Percentiles rank a stretch among this genome's conserved stretches.
These are phyloP conservation scores for Mustelus asterias DNA, from an alignment of 2,113 vertebrate species.

Conservation along the genomic window DNA sequence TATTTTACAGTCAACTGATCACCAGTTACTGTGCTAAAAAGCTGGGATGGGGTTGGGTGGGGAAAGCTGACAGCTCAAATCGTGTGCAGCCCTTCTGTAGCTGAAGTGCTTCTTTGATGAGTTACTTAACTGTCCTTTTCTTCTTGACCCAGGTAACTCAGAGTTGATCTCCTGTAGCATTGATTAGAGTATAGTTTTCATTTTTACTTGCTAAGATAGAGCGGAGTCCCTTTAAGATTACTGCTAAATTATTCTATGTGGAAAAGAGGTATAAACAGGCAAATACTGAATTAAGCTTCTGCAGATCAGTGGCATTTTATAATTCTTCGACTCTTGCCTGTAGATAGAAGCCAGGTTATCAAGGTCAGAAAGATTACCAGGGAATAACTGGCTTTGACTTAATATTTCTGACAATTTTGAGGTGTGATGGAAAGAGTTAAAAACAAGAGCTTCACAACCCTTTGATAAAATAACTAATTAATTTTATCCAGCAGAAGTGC, in stretches of 20 bases:
- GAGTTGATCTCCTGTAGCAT: neutral
- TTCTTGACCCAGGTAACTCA: neutral
- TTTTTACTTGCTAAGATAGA: neutral
- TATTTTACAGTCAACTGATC: neutral
- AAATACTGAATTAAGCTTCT: neutral
- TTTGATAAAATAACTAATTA: neutral
- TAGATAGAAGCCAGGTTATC: neutral
- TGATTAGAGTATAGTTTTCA: neutral
- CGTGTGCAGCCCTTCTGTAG: neutral
- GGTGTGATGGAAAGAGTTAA: neutral
- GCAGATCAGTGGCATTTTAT: neutral
- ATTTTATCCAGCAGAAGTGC: neutral
- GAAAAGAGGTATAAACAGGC: neutral
- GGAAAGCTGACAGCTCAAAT: neutral
- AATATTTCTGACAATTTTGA: neutral
- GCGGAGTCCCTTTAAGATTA: neutral
- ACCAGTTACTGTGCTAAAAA: neutral
- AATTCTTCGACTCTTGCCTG: neutral
- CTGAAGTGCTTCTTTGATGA: conserved; percentile 2
- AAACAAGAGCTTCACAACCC: neutral
- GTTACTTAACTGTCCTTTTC: neutral
- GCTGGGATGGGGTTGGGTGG: neutral
- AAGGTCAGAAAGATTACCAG: neutral
- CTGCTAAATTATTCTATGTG: neutral
- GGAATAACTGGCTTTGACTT: neutral